These are phyloP conservation scores for Oppia nitens DNA, from an alignment of 1,140 invertebrate species.

Conservation along the genomic window DNA sequence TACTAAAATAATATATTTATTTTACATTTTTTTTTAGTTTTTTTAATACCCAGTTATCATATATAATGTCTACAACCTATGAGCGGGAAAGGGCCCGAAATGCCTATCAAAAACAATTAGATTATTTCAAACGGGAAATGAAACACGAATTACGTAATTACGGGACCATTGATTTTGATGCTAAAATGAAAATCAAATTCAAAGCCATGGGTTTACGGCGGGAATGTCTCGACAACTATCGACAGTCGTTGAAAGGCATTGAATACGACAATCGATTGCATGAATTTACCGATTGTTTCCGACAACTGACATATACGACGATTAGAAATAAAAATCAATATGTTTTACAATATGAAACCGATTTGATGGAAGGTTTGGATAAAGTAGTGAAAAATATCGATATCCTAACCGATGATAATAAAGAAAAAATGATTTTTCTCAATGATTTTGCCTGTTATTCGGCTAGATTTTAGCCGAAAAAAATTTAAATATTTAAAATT, in stretches of 20 bases:
- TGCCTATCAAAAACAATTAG: background rate
- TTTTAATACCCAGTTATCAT: no score
- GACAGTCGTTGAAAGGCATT: background rate
- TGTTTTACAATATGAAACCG: background rate
- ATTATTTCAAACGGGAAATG: background rate
- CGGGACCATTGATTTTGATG: background rate
- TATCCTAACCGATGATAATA: background rate
- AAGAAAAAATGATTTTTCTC: background rate
- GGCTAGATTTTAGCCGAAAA: no score
- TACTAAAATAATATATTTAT: no score
- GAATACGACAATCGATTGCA: background rate
- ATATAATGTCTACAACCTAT: no score
- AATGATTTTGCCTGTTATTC: no score
- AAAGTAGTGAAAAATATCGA: background rate
- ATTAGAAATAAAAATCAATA: background rate
- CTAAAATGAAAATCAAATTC: background rate
- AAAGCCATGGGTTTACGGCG: background rate
- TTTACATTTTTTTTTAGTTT: no score
- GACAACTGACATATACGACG: background rate
- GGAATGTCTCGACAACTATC: background rate
- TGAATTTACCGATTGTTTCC: background rate
- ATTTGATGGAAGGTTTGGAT: background rate
- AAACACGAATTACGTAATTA: background rate
- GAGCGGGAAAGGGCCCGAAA: background rate
- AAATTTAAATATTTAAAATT: no score